Base-by-base conservation (phyloP, 2,797 vertebrate genomes). In the Notamacropus eugenii region DNA sequence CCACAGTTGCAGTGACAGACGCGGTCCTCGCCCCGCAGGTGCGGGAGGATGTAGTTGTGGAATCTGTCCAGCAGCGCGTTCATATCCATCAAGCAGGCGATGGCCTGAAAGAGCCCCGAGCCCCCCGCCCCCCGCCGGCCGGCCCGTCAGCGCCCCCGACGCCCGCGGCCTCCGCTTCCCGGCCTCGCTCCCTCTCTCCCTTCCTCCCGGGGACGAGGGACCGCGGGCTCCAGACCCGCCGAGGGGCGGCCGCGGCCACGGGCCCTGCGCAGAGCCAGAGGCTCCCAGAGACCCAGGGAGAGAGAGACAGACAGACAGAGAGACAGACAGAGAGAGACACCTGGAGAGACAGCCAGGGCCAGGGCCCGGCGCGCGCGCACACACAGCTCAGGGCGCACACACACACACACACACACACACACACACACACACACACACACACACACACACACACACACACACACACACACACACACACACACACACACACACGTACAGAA, bases 11-110 rank as follows among this genome's bases (percentile, higher is more conserved):
- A 99, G 98, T 99, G 99, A 98, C 99, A 99, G 99, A 99, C 99
- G 97, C 99, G 99, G 98, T 99, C 99, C 98, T 99, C 99, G 98
- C 99, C 99, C 99, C 99, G 98, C 98, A 99, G 99, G 99, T 99
- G 99, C 98, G 99, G 99, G 99, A 99, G 98, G 99, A 99, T 99
- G 99, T 99, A 99, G 99, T 99, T 99, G 99, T 99, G 99, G 99
- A 99, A 99, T 98, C 99, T 99, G 98, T 99, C 99, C 99, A 99
- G 99, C 99, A 99, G 99, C 98, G 99, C 99, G 98, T 99, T 99
- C 99, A 99, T 99, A 99, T 99, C 99, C 99, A 99, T 99, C 99
- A 99, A 99, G 99, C 99, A 99, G 99, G 99, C 99, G 99, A 99
- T 99, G 99, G 99, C 99, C 99, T 99, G 99, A 98, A 99, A 99